These are phyloP conservation scores for Thripadectes ignobilis DNA, from an alignment of 2,797 vertebrate species.

Conservation along the genomic window DNA sequence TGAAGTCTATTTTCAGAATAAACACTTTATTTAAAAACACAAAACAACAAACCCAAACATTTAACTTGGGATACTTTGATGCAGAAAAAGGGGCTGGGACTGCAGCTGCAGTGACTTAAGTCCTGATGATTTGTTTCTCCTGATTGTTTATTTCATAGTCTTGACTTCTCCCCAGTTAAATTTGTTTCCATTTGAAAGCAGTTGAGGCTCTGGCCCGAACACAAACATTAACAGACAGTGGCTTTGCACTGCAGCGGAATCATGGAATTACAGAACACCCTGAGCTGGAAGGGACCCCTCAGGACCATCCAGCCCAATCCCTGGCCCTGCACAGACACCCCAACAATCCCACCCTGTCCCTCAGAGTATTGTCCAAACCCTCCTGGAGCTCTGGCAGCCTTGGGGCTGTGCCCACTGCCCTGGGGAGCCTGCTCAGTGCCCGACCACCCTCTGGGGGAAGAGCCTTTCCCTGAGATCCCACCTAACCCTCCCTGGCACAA, in stretches of 20 bases:
- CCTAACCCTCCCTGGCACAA: not conserved
- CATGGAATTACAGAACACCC: not conserved
- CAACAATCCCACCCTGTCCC: not conserved
- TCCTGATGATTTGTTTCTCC: not conserved
- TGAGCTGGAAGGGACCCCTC: rapidly evolving
- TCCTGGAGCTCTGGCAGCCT: not conserved
- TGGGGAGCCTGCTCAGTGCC: not conserved
- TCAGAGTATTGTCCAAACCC: rapidly evolving
- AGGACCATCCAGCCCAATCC: rapidly evolving
- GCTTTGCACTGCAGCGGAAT: not conserved
- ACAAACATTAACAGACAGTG: not conserved
- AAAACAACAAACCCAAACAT: not conserved
- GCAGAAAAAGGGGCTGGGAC: not conserved
- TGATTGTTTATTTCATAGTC: not conserved
- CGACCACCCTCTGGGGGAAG: not conserved
- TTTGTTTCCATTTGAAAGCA: not conserved
- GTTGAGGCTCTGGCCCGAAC: not conserved
- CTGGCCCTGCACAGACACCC: not conserved
- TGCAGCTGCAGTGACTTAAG: not conserved
- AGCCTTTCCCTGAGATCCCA: not conserved
- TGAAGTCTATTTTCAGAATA: conserved; percentile 43
- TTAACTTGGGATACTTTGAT: not conserved
- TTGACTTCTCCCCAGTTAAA: not conserved
- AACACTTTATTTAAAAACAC: conserved; percentile 17
- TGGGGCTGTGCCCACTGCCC: rapidly evolving